Base-by-base conservation (phyloP, 2,797 vertebrate genomes). In the Semaprochilodus insignis region DNA sequence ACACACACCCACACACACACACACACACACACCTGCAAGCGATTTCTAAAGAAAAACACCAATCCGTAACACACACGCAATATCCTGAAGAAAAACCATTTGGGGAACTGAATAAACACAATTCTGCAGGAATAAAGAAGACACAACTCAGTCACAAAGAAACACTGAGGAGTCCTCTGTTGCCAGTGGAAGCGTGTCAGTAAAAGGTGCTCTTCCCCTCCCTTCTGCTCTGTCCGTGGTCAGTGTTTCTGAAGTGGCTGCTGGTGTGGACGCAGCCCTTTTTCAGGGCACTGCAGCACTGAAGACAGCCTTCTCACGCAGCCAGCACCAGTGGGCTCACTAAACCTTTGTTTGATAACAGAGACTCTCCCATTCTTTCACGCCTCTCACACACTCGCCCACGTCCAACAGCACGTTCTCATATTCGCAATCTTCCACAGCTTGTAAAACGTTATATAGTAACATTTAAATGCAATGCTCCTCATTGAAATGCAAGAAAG, bases 171-270 rank as follows among this genome's bases (percentile, higher is more conserved):
- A 55, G 25, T 10, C 19, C 27, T 36, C 63, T 54, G 67, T 44
- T 82, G 59, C 48, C n/a, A 13, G 14, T 17, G 5, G 73, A 31
- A 73, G n/a, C n/a, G 13, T 66, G 66, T 73, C 67, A 78, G 44
- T 16, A 48, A 51, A 71, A 77, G 74, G 34, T 77, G 67, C 44
- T 83, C 40, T 0, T 51, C n/a, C 51, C 36, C 1, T 14, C 16
- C n/a, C 23, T 25, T 48, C 23, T 34, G 27, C 48, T 76, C 17
- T 36, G 44, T 31, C 6, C 66, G 51, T 17, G n/a, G 16, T 27
- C 60, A 31, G 81, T 55, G 52, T 65, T 40, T 40, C 15, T 60
- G 13, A 69, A 62, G 52, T 71, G 55, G 40, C 54, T 51, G 25
- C 51, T 70, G 63, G 19, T 77, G 69, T 25, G 48, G 44, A 52